Percentiles rank a stretch among this genome's conserved stretches.
These are phyloP conservation scores for Coboldia fuscipes DNA, from an alignment of 1,140 invertebrate genomes.

Conservation along the genomic window DNA sequence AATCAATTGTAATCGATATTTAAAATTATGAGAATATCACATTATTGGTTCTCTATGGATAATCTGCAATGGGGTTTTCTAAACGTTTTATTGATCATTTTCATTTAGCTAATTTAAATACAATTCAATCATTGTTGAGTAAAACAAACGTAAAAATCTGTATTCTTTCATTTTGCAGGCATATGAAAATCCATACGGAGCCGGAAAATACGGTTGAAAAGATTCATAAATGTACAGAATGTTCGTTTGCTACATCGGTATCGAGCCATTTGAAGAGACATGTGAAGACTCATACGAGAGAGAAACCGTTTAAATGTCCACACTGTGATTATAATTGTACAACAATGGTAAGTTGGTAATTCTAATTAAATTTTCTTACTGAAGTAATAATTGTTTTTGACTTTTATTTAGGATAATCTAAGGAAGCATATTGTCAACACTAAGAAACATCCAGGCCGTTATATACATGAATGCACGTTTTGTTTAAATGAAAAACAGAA, in stretches of 20 bases:
- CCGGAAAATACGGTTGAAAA: constrained; percentile 24
- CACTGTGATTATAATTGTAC: constrained; percentile 61
- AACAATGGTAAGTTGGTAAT: constrained; percentile 29
- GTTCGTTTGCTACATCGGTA: constrained; percentile 38
- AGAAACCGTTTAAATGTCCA: constrained; percentile 69
- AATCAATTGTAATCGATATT: too few relatives aligned
- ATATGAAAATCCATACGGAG: constrained; percentile 27
- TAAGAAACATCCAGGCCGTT: constrained; percentile 49
- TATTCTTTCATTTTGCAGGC: constrained; percentile 21
- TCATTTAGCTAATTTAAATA: too few relatives aligned
- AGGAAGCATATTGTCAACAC: constrained; percentile 68
- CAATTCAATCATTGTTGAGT: too few relatives aligned
- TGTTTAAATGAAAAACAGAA: constrained; percentile 21
- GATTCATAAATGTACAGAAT: constrained; percentile 34
- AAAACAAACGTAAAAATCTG: neutral
- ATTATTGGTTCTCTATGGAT: too few relatives aligned
- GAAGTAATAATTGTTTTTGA: constrained; percentile 1
- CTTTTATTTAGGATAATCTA: constrained; percentile 48
- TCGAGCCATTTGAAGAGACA: constrained; percentile 57
- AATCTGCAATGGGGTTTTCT: too few relatives aligned
- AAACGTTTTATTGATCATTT: too few relatives aligned
- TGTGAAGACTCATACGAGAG: constrained; percentile 49
- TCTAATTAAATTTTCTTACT: neutral
- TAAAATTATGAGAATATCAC: too few relatives aligned
- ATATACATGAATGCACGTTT: constrained; percentile 49